Percentiles rank a stretch among this genome's conserved stretches.
phyloP scores from a whole-genome alignment of 92 coral and sea anemone genomes.

The Scolanthus callimorphus region DNA sequence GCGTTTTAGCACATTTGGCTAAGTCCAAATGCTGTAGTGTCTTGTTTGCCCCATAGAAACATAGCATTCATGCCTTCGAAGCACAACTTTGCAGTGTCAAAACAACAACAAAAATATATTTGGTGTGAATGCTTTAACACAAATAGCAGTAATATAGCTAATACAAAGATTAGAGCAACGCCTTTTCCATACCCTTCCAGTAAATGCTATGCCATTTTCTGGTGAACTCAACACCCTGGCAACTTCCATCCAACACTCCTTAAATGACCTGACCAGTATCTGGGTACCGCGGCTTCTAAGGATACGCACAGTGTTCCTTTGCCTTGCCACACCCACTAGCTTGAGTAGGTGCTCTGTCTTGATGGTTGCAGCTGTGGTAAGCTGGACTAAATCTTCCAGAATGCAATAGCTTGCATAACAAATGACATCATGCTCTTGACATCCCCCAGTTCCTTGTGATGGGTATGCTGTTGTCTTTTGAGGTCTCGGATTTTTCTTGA shows the following conservation, averaged over 20 bases:
- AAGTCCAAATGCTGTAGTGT: too few species aligned
- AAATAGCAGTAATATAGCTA: too few species aligned
- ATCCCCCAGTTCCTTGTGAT: constrained; percentile 21
- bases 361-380: constrained; percentile 19
- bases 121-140: too few species aligned
- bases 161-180: too few species aligned
- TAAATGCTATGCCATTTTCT: constrained; percentile 6
- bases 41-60: too few species aligned
- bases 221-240: constrained; percentile 22
- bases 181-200: constrained; percentile 5
- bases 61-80: too few species aligned
- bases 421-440: constrained; percentile 15
- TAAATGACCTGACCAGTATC: constrained; percentile 12
- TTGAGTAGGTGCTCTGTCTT: constrained; percentile 27
- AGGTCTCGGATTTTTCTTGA: constrained; percentile 1
- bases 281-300: constrained; percentile 19
- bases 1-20: too few species aligned
- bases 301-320: constrained; percentile 15
- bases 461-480: constrained; percentile 5
- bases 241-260: constrained; percentile 42
- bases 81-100: too few species aligned
- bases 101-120: too few species aligned
- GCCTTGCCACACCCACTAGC: constrained; percentile 19
- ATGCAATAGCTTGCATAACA: constrained; percentile 24
- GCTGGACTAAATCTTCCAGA: constrained; percentile 23